Percentiles rank a stretch among this genome's conserved stretches.
These are phyloP conservation scores for Semotilus atromaculatus DNA, from an alignment of 2,797 vertebrate species.

Conservation along the genomic window DNA sequence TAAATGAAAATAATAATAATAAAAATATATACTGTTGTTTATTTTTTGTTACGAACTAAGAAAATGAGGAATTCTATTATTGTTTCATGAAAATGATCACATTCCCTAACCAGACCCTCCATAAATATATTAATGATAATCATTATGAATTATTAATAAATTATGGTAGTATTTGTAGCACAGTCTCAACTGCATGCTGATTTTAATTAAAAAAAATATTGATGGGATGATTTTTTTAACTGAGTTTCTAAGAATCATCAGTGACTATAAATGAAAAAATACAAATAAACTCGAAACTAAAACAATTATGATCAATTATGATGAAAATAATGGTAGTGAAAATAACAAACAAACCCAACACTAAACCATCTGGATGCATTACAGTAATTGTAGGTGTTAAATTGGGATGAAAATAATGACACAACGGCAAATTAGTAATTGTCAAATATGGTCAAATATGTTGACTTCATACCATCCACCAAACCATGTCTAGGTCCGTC, in stretches of 20 bases:
- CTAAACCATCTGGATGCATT: neutral
- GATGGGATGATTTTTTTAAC: neutral
- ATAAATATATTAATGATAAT: neutral
- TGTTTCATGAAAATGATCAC: neutral
- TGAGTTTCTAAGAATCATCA: neutral
- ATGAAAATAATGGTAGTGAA: too few species aligned
- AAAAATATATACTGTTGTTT: neutral
- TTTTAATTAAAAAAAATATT: neutral
- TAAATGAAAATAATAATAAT: neutral
- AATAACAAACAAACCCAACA: neutral
- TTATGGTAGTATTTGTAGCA: neutral
- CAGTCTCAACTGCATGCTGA: neutral
- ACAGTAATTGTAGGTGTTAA: neutral
- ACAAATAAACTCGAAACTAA: neutral
- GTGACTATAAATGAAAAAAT: neutral
- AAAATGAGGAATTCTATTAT: neutral
- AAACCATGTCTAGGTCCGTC: neutral
- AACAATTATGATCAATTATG: neutral
- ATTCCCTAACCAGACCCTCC: neutral
- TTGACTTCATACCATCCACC: neutral
- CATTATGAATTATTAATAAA: neutral
- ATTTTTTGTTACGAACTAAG: neutral
- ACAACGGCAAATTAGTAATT: neutral
- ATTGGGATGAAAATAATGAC: neutral
- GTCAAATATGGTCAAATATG: constrained; percentile 48